These are phyloP conservation scores for Lycaon pictus DNA, from an alignment of 2,113 vertebrate species.

Conservation along the genomic window DNA sequence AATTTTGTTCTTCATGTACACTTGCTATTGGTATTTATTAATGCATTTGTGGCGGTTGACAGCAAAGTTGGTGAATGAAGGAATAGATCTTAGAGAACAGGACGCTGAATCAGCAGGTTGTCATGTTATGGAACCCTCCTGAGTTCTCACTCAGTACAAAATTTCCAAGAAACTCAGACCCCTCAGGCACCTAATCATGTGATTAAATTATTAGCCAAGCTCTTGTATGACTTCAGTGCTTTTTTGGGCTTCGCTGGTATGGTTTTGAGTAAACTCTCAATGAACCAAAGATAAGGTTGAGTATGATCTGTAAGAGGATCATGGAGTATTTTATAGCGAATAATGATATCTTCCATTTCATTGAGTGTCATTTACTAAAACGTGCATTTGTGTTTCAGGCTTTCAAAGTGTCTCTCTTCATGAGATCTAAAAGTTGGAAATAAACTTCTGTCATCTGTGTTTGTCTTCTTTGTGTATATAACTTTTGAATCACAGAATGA, in stretches of 20 bases:
- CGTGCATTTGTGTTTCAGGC: background rate
- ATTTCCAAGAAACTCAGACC: conserved; percentile 13
- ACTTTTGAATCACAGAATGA: conserved; percentile 18
- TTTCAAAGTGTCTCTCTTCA: conserved; percentile 1
- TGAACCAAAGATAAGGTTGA: background rate
- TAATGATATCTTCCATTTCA: background rate
- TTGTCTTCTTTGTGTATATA: background rate
- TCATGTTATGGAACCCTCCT: background rate
- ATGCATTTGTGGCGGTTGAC: background rate
- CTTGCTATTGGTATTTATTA: background rate
- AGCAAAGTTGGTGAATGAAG: background rate
- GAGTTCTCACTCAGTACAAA: background rate
- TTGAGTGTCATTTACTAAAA: background rate
- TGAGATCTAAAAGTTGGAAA: conserved; percentile 33
- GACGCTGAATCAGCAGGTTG: background rate
- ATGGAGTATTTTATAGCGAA: background rate
- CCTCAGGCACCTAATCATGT: background rate
- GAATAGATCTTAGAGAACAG: background rate
- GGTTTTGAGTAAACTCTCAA: background rate
- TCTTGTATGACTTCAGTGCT: background rate
- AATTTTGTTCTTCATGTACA: background rate
- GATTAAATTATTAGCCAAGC: conserved; percentile 49
- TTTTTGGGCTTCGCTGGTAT: background rate
- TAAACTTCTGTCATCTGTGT: conserved; percentile 10
- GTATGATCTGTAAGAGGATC: background rate